Base-by-base conservation (phyloP, 2,888 invertebrate species). In the Drosophila conformis region DNA sequence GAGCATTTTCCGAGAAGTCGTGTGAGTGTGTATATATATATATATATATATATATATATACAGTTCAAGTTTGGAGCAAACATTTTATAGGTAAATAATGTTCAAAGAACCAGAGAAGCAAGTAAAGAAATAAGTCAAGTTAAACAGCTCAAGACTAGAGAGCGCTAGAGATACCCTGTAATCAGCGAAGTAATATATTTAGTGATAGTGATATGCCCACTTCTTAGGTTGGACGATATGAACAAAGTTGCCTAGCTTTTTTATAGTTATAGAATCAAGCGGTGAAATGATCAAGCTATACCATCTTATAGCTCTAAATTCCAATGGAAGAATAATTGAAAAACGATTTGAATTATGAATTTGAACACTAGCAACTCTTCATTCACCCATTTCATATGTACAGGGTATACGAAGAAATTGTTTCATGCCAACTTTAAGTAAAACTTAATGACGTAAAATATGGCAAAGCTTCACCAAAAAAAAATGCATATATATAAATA, bases 371-470 rank as follows among this genome's bases (percentile, higher is more conserved):
- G 42, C 42, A 46, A 11, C 3, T 11, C 6, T 54, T 6, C 7
- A 1, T 0, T 4, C 2, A 13, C 36, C 10, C 15, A 4, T 18
- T 18, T 13, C 10, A 42, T 18, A 7, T 11, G 0, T 51, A 35
- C 29, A 58, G 68, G 70, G 70, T 70, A 69, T 36, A 11, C 4
- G 18, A 49, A 46, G 49, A 69, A 68, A 63, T 70, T 75, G 61
- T 70, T 83, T 72, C 54, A 59, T 29, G 53, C 46, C 57, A 87
- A 80, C 78, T 78, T 74, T 69, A 83, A 70, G 76, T 72, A 61
- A 82, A 90, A 82, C 71, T 78, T 78, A 87, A 87, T 87, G 87
- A 83, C 80, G 69, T 87, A 78, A 90, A 90, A 90, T 87, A 83
- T 83, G 80, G 87, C 86, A 68, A 82, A 82, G 67, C 69, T 72